phyloP scores from a whole-genome alignment of 2,113 vertebrate genomes.

The Caranx ignobilis region DNA sequence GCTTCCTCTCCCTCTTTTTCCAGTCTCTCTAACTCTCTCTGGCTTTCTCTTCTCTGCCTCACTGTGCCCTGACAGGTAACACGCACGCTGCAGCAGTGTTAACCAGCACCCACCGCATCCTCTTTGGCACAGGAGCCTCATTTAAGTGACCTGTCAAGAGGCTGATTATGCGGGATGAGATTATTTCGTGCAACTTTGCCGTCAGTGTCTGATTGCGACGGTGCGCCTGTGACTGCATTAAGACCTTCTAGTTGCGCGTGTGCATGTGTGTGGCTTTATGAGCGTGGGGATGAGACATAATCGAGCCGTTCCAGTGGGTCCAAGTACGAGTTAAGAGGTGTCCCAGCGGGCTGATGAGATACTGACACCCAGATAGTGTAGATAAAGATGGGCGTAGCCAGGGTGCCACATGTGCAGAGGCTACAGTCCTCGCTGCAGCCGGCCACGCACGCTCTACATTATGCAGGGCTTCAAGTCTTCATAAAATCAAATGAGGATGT shows the following conservation, averaged over 20 bases:
- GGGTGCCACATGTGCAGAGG: too few relatives aligned
- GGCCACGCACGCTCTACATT: too few relatives aligned
- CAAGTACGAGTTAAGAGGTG: slow-evolving; percentile 37
- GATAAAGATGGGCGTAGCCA: too few relatives aligned
- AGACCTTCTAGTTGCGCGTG: slow-evolving; percentile 27
- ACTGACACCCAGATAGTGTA: neutral
- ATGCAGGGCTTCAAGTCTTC: too few relatives aligned
- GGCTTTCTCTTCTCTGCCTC: slow-evolving; percentile 16
- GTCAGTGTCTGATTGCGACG: slow-evolving; percentile 4
- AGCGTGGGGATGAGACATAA: slow-evolving; percentile 22
- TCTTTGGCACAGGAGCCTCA: neutral
- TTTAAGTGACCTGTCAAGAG: slow-evolving; percentile 27
- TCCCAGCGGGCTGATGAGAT: slow-evolving; percentile 51
- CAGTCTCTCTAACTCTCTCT: neutral
- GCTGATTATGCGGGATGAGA: slow-evolving; percentile 39
- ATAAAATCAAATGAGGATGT: too few relatives aligned
- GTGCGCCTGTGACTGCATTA: slow-evolving; percentile 24
- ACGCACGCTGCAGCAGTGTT: slow-evolving; percentile 10
- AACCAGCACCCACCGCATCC: slow-evolving; percentile 14
- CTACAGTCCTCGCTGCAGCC: too few relatives aligned
- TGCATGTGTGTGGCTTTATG: neutral
- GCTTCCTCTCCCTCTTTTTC: neutral
- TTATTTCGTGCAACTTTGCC: slow-evolving; percentile 41
- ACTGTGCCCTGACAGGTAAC: slow-evolving; percentile 44
- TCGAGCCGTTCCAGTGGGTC: slow-evolving; percentile 42